These are phyloP conservation scores for Dendrolimus kikuchii DNA, from an alignment of 1,140 invertebrate genomes.

Conservation along the genomic window DNA sequence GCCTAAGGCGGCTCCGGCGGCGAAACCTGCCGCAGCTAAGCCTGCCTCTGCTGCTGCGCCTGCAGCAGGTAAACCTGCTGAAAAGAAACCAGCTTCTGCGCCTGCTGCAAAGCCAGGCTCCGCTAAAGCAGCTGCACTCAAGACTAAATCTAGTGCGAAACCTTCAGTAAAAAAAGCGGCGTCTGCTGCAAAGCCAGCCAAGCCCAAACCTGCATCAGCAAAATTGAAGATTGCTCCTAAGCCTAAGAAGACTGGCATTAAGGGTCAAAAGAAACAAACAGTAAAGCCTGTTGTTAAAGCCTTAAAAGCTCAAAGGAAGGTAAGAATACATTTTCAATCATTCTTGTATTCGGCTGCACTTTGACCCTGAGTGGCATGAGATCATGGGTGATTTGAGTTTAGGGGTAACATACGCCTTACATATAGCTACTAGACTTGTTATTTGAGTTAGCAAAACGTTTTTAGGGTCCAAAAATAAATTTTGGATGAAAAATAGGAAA, in stretches of 20 bases:
- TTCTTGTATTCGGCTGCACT: too few species aligned
- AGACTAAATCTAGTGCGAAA: slow-evolving; percentile 73
- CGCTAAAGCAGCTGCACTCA: slow-evolving; percentile 71
- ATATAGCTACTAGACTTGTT: too few species aligned
- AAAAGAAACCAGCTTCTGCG: slow-evolving; percentile 61
- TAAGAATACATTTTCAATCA: slow-evolving; percentile 36
- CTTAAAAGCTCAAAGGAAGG: slow-evolving; percentile 86
- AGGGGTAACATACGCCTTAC: too few species aligned
- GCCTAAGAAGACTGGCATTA: slow-evolving; percentile 76
- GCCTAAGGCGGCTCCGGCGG: slow-evolving; percentile 23
- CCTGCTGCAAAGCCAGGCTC: slow-evolving; percentile 66
- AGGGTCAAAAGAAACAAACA: slow-evolving; percentile 72
- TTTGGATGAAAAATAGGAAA: too few species aligned
- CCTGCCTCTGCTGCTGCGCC: slow-evolving; percentile 67
- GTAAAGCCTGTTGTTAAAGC: slow-evolving; percentile 76
- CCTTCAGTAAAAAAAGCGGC: slow-evolving; percentile 66
- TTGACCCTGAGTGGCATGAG: too few species aligned
- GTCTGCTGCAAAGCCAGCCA: slow-evolving; percentile 62
- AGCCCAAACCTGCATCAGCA: slow-evolving; percentile 64
- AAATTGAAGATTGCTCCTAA: slow-evolving; percentile 74
- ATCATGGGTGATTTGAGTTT: too few species aligned
- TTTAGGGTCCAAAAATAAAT: too few species aligned
- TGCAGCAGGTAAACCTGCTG: slow-evolving; percentile 63
- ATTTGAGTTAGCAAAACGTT: too few species aligned
- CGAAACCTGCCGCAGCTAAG: slow-evolving; percentile 61